Base-by-base conservation (phyloP, 2,113 vertebrate genomes). In the Abramis brama region DNA sequence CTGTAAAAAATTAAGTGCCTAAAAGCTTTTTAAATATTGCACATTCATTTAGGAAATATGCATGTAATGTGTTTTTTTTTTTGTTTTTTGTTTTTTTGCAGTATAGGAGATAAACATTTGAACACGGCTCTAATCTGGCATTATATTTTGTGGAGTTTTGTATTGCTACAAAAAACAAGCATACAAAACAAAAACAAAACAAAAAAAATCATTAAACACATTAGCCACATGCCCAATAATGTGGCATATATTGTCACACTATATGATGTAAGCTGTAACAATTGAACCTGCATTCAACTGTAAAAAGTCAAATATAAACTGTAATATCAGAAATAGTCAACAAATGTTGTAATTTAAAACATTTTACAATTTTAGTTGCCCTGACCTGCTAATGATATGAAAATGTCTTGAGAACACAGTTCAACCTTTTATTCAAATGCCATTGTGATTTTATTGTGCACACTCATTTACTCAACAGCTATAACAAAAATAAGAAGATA, bases 21-120 rank as follows among this genome's bases (percentile, higher is more conserved):
- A 15, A 50, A 75, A 68, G 68, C 77, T 68, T 60, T 83, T 43
- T 50, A 12, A 70, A 76, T 21, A 59, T 57, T 15, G 15, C 79
- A n/a, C 19, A 19, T 80, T 79, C 4, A 15, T 74, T 68, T 30
- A 30, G 27, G 25, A 43, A 43, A 43, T 8, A 71, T 23, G 68
- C 36, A 36, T 66, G 27, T 66, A 3, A 17, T 6, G 0, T 39
- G 0, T 30, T 30, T 30, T 30, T 2, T 30, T 30, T 30, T 30
- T 30, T 30, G 2, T 30, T 30, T 0, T 30, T 30, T 2, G 0
- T 30, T 43, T 43, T 43, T 33, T 43, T 36, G 10, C 36, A n/a
- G 21, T 43, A 43, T 73, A 43, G 3, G 36, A 5, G 0, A n/a
- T n/a, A n/a, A 43, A 43, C 43, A 21, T 66, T 43, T 43, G 4